Base-by-base conservation (phyloP, 2,888 invertebrate genomes). In the Mythimna pallens region DNA sequence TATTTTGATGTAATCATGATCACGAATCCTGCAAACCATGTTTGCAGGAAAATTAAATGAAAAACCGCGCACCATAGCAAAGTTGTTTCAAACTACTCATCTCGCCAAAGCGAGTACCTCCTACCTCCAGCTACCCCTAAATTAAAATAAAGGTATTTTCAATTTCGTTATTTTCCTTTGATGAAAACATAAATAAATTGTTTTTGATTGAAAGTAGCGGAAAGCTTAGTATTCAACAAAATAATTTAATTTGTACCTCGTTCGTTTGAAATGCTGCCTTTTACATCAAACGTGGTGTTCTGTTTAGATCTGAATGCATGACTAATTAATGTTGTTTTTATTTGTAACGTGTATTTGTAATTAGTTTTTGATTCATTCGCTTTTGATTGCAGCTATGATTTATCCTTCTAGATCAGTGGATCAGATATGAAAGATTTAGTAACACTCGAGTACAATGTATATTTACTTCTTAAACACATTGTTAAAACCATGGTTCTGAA, bases 91-190 rank as follows among this genome's bases (percentile, higher is more conserved):
- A 47, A 72, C 63, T 66, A 73, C 58, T 70, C 54, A 30, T 59
- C 52, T 59, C 65, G 57, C 65, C 70, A 75, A 68, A 80, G 81
- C 77, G 67, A 68, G 57, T 43, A 34, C 52, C 30, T 34, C 57
- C 17, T 30, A 8, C 55, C 25, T 25, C 55, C 25, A 57, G 3
- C 58, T n/a, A 40, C 70, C 72, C 79, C 79, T 86, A 88, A 89
- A 90, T 92, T 91, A 89, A 87, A 88, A 85, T 84, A 81, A 82
- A 89, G 88, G 89, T 88, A 90, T 89, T 90, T 87, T 85, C 88
- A 88, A 89, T 89, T 90, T 88, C 70, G 86, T 86, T 86, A 88
- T 87, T 88, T 87, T 80, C 85, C 84, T 88, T 88, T 86, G 86
- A 86, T 70, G 75, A 65, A 65, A 80, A 86, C 86, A 87, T 86